A percentile compares a stretch with the other conserved stretches of the same genome.
phyloP scores from a whole-genome alignment of 2,113 vertebrate genomes.

The Mobula birostris region DNA sequence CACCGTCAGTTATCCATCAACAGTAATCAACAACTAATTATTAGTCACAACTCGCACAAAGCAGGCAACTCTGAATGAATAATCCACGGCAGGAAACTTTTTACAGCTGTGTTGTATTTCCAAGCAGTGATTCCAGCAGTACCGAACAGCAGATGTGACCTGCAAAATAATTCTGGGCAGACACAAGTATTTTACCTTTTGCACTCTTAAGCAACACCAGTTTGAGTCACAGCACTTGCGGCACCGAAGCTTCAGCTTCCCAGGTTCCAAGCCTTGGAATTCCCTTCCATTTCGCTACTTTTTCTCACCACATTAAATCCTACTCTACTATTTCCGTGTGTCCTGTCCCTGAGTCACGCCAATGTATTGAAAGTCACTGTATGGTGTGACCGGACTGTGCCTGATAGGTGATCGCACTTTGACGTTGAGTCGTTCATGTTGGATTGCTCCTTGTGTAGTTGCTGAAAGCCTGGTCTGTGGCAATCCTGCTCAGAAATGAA shows the following conservation, averaged over 20 bases:
- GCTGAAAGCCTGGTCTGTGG: background rate
- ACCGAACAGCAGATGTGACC: background rate
- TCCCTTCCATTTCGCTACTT: background rate
- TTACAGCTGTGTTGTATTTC: background rate
- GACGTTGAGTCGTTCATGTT: background rate
- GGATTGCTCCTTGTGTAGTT: background rate
- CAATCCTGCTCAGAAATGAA: background rate
- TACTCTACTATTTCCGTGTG: background rate
- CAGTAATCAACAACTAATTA: conserved; percentile 7
- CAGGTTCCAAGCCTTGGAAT: background rate
- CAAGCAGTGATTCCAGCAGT: background rate
- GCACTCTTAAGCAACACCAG: background rate
- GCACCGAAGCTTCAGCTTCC: background rate
- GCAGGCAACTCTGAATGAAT: background rate
- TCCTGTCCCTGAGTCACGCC: background rate
- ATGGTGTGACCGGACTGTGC: background rate
- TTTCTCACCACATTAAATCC: background rate
- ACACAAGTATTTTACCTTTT: background rate
- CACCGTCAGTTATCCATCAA: background rate
- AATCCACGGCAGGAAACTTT: conserved; percentile 3
- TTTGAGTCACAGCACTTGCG: background rate
- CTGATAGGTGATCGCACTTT: background rate
- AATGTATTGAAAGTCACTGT: no score
- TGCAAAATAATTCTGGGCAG: background rate
- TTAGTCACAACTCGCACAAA: background rate